A percentile compares a stretch with the other conserved stretches of the same genome.
Conservation (phyloP, 2,797 vertebrate genomes). For the Labroides dimidiatus region DNA sequence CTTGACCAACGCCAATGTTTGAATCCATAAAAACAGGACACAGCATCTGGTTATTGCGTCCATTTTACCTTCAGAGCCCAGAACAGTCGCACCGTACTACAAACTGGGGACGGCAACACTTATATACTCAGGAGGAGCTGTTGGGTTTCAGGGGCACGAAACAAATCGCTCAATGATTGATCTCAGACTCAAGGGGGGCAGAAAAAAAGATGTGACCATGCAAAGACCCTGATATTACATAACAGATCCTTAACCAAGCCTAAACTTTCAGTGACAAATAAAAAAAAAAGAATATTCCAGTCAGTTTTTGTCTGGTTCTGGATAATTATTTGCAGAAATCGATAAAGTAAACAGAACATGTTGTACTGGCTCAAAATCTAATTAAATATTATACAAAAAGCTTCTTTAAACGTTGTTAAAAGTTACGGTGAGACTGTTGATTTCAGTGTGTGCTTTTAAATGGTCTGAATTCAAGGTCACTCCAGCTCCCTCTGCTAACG, state of each 20-base stretch:
- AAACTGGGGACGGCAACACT: constrained; percentile 15
- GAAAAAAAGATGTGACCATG: constrained; percentile 18
- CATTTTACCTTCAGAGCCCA: constrained; percentile 62
- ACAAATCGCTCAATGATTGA: constrained; percentile 54
- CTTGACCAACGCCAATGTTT: constrained; percentile 46
- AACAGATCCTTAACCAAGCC: neutral
- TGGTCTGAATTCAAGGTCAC: no score
- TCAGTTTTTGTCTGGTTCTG: no score
- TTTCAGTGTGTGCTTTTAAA: no score
- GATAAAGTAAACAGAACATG: no score
- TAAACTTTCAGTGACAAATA: no score
- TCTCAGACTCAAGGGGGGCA: neutral
- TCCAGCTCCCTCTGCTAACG: no score
- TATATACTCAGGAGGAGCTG: constrained; percentile 14
- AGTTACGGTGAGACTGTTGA: no score
- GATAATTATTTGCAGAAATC: no score
- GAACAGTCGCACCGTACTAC: constrained; percentile 19
- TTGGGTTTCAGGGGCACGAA: constrained; percentile 15
- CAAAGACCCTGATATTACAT: neutral
- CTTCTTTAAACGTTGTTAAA: no score
- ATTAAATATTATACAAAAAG: no score
- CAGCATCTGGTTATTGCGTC: constrained; percentile 8
- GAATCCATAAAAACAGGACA: constrained; percentile 59
- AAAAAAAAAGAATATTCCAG: no score
- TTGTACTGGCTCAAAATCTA: no score